These are phyloP conservation scores for Drosophila anomalata DNA, from an alignment of 2,888 invertebrate genomes.

Conservation along the genomic window DNA sequence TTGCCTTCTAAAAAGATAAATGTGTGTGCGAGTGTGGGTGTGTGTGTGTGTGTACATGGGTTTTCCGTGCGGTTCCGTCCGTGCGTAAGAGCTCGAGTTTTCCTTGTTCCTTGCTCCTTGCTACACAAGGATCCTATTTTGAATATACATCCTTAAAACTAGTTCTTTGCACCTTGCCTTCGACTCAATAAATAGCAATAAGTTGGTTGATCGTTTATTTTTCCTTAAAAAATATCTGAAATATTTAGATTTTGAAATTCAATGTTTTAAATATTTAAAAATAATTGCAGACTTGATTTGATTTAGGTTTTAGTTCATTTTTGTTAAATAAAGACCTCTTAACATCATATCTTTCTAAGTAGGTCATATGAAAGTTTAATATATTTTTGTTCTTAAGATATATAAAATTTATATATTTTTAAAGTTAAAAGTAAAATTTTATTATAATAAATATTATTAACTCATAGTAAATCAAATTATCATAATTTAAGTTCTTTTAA, in stretches of 20 bases:
- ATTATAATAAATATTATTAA: too few relatives aligned
- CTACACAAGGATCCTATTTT: conserved; percentile 15
- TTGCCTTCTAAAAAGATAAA: conserved; percentile 49
- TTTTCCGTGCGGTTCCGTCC: conserved; percentile 8
- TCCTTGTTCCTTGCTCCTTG: conserved; percentile 1
- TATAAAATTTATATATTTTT: too few relatives aligned
- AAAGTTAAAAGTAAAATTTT: too few relatives aligned
- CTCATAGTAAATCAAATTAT: too few relatives aligned
- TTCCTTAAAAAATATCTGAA: neutral
- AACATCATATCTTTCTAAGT: neutral
- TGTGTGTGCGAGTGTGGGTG: conserved; percentile 19
- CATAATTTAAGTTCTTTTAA: too few relatives aligned
- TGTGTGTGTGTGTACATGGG: conserved; percentile 29
- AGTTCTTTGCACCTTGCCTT: conserved; percentile 18
- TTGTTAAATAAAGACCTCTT: neutral
- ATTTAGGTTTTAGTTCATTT: neutral
- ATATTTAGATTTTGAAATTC: neutral
- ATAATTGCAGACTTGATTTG: neutral
- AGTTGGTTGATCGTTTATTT: conserved; percentile 24
- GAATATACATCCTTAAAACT: conserved; percentile 16
- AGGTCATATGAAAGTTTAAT: neutral
- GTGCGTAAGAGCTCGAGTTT: conserved; percentile 10
- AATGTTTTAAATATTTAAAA: neutral
- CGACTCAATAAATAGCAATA: conserved; percentile 7
- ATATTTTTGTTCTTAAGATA: too few relatives aligned